Conservation (phyloP, 2,113 vertebrate species). For the Gracilinanus agilis region DNA sequence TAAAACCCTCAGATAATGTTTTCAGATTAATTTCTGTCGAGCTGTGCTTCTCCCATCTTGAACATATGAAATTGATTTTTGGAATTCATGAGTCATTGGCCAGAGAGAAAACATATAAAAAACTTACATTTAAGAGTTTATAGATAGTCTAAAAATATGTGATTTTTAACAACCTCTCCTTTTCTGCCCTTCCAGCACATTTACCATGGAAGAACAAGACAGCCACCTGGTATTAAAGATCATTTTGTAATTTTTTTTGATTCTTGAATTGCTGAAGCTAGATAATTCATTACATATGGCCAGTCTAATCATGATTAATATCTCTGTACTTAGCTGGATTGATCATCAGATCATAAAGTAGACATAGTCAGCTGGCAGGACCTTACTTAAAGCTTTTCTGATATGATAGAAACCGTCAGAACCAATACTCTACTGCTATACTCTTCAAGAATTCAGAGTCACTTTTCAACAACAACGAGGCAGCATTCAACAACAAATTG, state of each 20-base stretch:
- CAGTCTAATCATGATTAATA: not conserved
- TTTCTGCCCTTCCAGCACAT: not conserved
- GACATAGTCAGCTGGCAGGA: not conserved
- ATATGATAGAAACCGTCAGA: not conserved
- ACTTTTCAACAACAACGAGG: not conserved
- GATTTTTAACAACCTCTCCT: not conserved
- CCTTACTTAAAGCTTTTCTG: not conserved
- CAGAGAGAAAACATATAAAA: not conserved
- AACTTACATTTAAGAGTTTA: not conserved
- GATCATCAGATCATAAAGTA: not conserved
- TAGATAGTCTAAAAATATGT: not conserved
- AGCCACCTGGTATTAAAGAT: not conserved
- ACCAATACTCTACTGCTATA: not conserved
- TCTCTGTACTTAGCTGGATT: not conserved
- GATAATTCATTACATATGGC: not conserved
- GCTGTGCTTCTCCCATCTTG: not conserved
- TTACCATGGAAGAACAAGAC: not conserved
- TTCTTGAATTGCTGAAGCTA: not conserved
- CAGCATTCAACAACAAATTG: not conserved
- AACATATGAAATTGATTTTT: not conserved
- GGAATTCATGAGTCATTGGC: not conserved
- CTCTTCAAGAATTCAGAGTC: not conserved
- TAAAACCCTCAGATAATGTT: not conserved
- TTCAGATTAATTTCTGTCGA: not conserved
- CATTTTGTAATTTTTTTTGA: not conserved